Conservation (phyloP, 64 coral and sea anemone species). For the Platygyra sinensis region DNA sequence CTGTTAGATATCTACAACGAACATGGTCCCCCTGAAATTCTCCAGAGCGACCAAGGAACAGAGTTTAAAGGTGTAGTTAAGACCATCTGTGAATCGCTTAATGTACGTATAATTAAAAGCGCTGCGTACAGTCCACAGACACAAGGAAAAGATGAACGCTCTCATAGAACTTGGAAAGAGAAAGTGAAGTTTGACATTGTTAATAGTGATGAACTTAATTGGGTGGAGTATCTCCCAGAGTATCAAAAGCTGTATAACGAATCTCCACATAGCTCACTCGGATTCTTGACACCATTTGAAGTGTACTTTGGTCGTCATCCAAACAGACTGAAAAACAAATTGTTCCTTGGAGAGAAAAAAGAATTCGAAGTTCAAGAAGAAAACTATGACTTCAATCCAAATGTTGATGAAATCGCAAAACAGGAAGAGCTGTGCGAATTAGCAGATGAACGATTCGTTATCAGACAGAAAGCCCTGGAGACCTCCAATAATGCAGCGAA, state of each 20-base stretch:
- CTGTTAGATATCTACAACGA: not conserved
- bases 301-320: constrained; percentile 20
- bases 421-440: not conserved
- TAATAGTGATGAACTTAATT: not conserved
- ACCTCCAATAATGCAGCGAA: constrained; percentile 4
- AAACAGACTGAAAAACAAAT: not conserved
- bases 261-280: constrained; percentile 34
- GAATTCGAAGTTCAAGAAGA: constrained; percentile 31
- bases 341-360: not conserved
- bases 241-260: constrained; percentile 47
- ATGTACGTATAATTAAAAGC: constrained; percentile 21
- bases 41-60: not conserved
- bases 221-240: constrained; percentile 24
- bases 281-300: constrained; percentile 34
- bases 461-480: constrained; percentile 43
- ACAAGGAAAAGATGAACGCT: constrained; percentile 38
- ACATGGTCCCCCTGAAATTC: too few relatives aligned
- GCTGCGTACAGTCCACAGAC: constrained; percentile 29
- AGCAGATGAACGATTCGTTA: not conserved
- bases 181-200: constrained; percentile 34
- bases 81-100: constrained; percentile 8
- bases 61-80: not conserved
- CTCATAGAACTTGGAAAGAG: constrained; percentile 42
- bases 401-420: not conserved
- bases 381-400: not conserved